These are phyloP conservation scores for Stegastes partitus DNA, from an alignment of 2,113 vertebrate species.

Conservation along the genomic window DNA sequence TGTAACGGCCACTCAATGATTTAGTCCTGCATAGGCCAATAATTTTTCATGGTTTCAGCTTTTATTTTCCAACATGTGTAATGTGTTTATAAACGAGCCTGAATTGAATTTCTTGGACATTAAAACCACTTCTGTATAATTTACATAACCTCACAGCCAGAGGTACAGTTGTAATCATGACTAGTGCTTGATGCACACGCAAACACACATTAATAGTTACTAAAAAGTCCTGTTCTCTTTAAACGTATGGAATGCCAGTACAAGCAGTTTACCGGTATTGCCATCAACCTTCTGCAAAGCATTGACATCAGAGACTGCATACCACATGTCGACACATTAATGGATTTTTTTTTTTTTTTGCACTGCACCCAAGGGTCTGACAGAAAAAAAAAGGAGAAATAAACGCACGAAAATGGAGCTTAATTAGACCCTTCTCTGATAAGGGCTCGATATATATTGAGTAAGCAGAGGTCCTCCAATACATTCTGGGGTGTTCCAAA, in stretches of 20 bases:
- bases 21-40: no score
- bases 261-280: not conserved
- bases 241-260: not conserved
- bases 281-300: not conserved
- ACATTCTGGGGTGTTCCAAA: constrained; percentile 66
- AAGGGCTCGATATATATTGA: constrained; percentile 76
- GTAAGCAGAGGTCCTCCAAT: constrained; percentile 60
- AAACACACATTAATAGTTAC: not conserved
- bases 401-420: constrained; percentile 50
- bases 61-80: no score
- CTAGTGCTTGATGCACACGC: not conserved
- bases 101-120: not conserved
- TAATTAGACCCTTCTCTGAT: constrained; percentile 67
- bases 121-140: not conserved
- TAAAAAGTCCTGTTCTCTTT: not conserved
- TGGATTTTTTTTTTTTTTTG: constrained; percentile 23
- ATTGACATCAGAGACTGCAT: constrained; percentile 5
- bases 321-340: constrained; percentile 23
- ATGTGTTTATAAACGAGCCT: no score
- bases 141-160: not conserved
- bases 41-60: no score
- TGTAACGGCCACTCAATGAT: no score
- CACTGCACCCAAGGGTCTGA: constrained; percentile 6
- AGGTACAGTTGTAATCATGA: not conserved
- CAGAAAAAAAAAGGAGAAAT: constrained; percentile 28